These are phyloP conservation scores for Falco cherrug DNA, from an alignment of 2,797 vertebrate species.

Conservation along the genomic window DNA sequence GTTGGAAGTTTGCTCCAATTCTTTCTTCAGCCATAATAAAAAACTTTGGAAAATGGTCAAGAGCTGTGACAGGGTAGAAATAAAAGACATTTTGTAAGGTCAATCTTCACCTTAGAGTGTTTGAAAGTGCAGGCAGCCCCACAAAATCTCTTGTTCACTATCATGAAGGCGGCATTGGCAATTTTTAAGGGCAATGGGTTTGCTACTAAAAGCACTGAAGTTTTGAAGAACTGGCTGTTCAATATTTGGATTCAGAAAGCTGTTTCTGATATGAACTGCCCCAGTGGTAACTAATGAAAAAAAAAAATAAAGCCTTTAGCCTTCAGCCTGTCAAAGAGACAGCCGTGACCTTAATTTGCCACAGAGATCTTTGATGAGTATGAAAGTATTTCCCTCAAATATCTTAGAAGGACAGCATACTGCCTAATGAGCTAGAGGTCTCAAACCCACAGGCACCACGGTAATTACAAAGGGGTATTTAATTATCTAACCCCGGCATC, in stretches of 20 bases:
- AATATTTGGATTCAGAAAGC: neutral
- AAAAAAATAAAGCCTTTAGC: slow-evolving; percentile 8
- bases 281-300: slow-evolving; percentile 27
- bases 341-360: slow-evolving; percentile 58
- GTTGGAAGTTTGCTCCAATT: neutral
- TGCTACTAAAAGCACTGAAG: neutral
- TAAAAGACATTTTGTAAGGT: neutral
- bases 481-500: slow-evolving; percentile 68
- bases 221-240: neutral
- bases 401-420: slow-evolving; percentile 46
- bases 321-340: slow-evolving; percentile 34
- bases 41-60: neutral
- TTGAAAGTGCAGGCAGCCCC: neutral
- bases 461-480: slow-evolving; percentile 78
- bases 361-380: slow-evolving; percentile 54
- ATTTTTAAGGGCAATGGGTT: neutral
- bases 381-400: slow-evolving; percentile 53
- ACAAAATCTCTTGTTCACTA: neutral
- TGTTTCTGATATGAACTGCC: slow-evolving; percentile 21
- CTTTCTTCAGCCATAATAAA: neutral
- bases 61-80: neutral
- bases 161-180: neutral
- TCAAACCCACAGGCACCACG: slow-evolving; percentile 61
- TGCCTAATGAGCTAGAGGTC: slow-evolving; percentile 73
- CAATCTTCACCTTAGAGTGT: neutral